Base-by-base conservation (phyloP, 1,140 invertebrate species). In the Aphaenogaster ashmeadi region DNA sequence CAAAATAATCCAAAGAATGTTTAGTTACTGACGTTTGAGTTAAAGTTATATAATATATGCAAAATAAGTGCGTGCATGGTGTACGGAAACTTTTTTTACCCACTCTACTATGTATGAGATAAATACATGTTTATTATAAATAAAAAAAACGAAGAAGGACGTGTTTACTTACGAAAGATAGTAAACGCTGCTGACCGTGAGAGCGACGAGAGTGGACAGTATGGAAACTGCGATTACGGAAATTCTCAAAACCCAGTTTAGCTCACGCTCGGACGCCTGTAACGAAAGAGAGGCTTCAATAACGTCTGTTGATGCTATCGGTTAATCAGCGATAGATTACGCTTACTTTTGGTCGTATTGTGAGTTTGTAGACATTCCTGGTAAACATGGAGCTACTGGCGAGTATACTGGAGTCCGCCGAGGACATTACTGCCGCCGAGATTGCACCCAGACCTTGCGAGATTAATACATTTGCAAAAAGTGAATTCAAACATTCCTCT, bases 361-460 rank as follows among this genome's bases (percentile, higher is more conserved):
- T 96, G 21, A 97, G 94, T 93, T 97, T 97, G 93, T 98, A 98
- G 66, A 98, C 96, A 93, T 98, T 98, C 84, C 97, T 96, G n/a
- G 98, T 97, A 94, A 98, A 98, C 97, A 98, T 97, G 18, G 97
- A 97, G 90, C 97, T 97, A 15, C 97, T 97, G 8, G 97, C 97
- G 3, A 98, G 94, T 66, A 98, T 97, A 72, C 97, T 97, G 1
- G 97, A 98, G 93, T 98, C 98, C 1, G 98, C 97, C 8, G 98
- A 98, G 5, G 97, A 98, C 97, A 98, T 98, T 1, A 98, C 97
- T n/a, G 97, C 97, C 4, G 97, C 97, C 2, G 97, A 97, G 38
- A 98, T 97, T 6, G 97, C 97, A 11, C 98, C 98, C 2, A 98
- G 95, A n/a, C 98, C 98, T 94, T 62, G 5, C n/a, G 8, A 60